Evolutionary conservation across 1,140 invertebrate genomes (phyloP), one percentile per base, ranked within the genome.

Genomic region (Proctacanthus coquilletti): DNA sequence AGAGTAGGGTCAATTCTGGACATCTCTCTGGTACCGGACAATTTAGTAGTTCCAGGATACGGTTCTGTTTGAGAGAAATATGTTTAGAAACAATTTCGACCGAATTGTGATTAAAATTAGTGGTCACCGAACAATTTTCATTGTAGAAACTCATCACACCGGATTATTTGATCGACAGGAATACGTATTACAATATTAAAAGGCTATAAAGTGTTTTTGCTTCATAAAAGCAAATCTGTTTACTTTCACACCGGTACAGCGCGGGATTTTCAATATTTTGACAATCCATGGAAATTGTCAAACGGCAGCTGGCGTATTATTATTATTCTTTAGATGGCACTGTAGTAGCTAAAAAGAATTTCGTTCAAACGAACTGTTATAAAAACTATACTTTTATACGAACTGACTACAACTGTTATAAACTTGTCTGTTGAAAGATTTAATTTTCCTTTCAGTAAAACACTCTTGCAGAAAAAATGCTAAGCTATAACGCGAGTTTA

Each of bases 1-100:
- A 65, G 25, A 75, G 53, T 8, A 61, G 45, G 11, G 65, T 58
- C 18, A 77, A 52, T 54, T 75, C 70, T 39, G 62, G 62, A 54
- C 72, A 75, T 30, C 39, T 45, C n/a, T 58, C 48, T 21, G 45
- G 3, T 18, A 53, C 20, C 1, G 55, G 52, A 13, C 46, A 34
- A n/a, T 30, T 39, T 1, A 57, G 40, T 29, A 52, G 36, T 15
- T 46, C 40, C 18, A 55, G 33, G 18, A 57, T 43, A 17, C 51
- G 52, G 36, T 42, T 58, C 55, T 58, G 21, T 25, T n/a, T n/a
- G n/a, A n/a, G n/a, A n/a, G 8, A 8, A 27, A 27, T 9, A 27
- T 9, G 8, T 9, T 27, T 27, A 9, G 8, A 27, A 27, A 9
- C 13, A 27, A 27, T 9, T 27, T 13, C 23, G 8, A 9, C 13